Percentiles rank a stretch among this genome's conserved stretches.
Conservation (phyloP, 2,797 vertebrate species). For the Bufotes viridis region DNA sequence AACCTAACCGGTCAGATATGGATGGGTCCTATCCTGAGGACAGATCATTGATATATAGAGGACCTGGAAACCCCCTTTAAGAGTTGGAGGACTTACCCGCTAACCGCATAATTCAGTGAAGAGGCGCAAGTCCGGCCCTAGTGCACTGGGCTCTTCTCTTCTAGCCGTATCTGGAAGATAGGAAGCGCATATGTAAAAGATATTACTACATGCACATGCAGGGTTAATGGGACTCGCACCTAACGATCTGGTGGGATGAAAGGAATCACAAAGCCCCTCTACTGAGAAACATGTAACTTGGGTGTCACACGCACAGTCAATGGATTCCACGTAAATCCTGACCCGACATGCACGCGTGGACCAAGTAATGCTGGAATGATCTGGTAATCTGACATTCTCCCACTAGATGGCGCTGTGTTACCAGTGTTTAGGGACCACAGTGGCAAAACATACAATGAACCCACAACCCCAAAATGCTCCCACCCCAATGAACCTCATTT, state of each 20-base stretch:
- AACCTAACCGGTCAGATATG: too few species aligned
- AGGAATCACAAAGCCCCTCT: too few species aligned
- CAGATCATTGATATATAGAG: too few species aligned
- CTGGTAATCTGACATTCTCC: neutral
- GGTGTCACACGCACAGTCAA: too few species aligned
- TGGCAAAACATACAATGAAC: neutral
- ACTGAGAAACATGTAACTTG: too few species aligned
- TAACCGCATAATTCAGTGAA: conserved; percentile 42
- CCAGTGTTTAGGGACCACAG: neutral
- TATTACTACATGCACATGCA: neutral
- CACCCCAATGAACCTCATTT: too few species aligned
- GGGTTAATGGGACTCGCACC: neutral
- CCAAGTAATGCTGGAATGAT: neutral
- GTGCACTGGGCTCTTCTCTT: neutral
- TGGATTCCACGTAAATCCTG: too few species aligned
- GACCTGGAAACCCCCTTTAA: neutral
- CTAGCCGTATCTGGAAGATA: neutral
- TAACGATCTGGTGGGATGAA: too few species aligned
- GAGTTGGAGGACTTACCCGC: conserved; percentile 18
- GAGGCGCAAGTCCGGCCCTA: neutral
- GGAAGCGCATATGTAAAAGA: neutral
- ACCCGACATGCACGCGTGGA: too few species aligned
- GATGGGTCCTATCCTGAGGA: too few species aligned
- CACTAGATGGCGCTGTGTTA: neutral
- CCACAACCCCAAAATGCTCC: too few species aligned